A percentile compares a stretch with the other conserved stretches of the same genome.
These are phyloP conservation scores for Hecatera dysodea DNA, from an alignment of 2,888 invertebrate genomes.

Conservation along the genomic window DNA sequence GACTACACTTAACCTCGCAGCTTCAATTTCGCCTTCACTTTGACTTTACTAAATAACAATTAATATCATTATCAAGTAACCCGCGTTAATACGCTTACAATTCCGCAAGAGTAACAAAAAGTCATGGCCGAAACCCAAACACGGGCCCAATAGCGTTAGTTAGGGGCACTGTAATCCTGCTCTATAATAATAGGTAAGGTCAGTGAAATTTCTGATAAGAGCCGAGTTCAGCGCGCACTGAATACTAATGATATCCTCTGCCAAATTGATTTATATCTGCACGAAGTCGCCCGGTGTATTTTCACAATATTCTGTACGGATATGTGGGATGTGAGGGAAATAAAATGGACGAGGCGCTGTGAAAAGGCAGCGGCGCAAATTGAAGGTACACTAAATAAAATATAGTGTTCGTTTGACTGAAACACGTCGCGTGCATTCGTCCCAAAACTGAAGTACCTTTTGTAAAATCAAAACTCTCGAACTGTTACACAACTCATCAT, in stretches of 20 bases:
- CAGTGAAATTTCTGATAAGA: constrained; percentile 68
- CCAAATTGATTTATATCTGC: constrained; percentile 75
- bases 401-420: constrained; percentile 17
- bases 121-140: constrained; percentile 27
- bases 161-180: constrained; percentile 52
- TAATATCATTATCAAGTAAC: constrained; percentile 37
- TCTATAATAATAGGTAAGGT: constrained; percentile 66
- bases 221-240: constrained; percentile 51
- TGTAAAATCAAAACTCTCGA: constrained; percentile 15
- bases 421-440: neutral
- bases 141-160: constrained; percentile 48
- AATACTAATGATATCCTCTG: constrained; percentile 71
- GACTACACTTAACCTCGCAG: neutral
- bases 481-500: neutral
- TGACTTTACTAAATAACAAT: constrained; percentile 15
- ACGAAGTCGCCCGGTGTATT: constrained; percentile 59
- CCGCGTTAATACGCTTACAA: constrained; percentile 38
- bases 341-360: constrained; percentile 37
- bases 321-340: constrained; percentile 46
- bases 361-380: constrained; percentile 29
- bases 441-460: constrained; percentile 31
- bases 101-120: constrained; percentile 30
- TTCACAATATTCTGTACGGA: constrained; percentile 62
- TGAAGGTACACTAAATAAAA: constrained; percentile 28
- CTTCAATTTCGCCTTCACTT: constrained; percentile 9